phyloP scores from a whole-genome alignment of 1,140 invertebrate species.

The Heliconius hermathena region DNA sequence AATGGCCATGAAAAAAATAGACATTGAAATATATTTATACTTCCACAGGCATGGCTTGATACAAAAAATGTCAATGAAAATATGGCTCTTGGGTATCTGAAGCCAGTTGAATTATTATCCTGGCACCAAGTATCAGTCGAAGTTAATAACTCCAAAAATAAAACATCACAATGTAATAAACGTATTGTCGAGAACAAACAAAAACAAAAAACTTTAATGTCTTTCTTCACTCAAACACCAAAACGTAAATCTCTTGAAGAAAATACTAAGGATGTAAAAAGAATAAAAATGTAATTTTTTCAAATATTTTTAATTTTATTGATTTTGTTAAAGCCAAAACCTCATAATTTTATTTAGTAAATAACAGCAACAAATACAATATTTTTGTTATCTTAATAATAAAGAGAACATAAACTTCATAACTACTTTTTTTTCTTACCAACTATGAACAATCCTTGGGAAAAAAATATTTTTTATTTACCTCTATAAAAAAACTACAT shows the following conservation, averaged over 20 bases:
- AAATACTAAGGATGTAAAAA: constrained; percentile 30
- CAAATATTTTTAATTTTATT: constrained; percentile 8
- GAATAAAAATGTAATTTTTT: constrained; percentile 29
- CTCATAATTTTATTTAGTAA: not conserved
- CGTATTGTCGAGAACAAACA: constrained; percentile 67
- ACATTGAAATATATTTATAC: not conserved
- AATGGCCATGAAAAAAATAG: too few relatives aligned
- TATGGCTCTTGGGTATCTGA: constrained; percentile 82
- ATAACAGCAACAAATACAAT: not conserved
- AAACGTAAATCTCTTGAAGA: constrained; percentile 57
- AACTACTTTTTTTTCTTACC: too few relatives aligned
- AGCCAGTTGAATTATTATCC: constrained; percentile 79
- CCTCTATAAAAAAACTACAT: too few relatives aligned
- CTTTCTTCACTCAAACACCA: constrained; percentile 59
- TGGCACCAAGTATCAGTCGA: constrained; percentile 87
- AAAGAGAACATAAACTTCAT: too few relatives aligned
- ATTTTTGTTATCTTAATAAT: too few relatives aligned
- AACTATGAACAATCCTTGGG: too few relatives aligned
- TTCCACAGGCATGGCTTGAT: constrained; percentile 87
- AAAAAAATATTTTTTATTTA: too few relatives aligned
- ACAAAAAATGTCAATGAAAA: constrained; percentile 82
- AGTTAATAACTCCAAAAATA: constrained; percentile 89
- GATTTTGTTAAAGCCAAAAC: constrained; percentile 4
- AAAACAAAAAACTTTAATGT: constrained; percentile 65
- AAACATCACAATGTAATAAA: constrained; percentile 86